Base-by-base conservation (phyloP, 1,140 invertebrate species). In the Drosophila serrata region DNA sequence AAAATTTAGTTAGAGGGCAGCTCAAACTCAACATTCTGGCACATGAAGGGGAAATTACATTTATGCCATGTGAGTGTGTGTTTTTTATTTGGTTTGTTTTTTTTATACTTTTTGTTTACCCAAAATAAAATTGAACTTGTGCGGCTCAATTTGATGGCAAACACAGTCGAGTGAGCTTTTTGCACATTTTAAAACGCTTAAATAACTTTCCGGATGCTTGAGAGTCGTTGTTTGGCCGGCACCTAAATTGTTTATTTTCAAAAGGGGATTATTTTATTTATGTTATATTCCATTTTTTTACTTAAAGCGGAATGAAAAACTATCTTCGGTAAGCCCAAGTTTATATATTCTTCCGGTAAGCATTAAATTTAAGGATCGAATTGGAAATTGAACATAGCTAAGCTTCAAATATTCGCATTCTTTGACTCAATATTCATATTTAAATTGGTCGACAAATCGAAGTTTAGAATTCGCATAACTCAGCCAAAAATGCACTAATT, bases 1-100 rank as follows among this genome's bases (percentile, higher is more conserved):
- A 84, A 90, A 78, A 88, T 82, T 74, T 88, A 78, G 85, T 88
- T 88, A 40, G 72, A 88, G 84, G 70, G 79, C 79, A 86, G 67
- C 65, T 48, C 58, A 79, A 79, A 64, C 65, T 39, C 39, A 37
- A 12, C 40, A 4, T 17, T 40, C 39, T 17, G 39, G 39, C 59
- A 61, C 27, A 65, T 57, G 35, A 27, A 39, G 51, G 35, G 68
- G 37, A 60, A 45, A 56, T 59, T 49, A 53, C 53, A 57, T 64
- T 59, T 58, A 45, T 55, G 42, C 42, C 51, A 37, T 0, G 17
- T 6, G 33, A 46, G 62, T 58, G 37, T 19, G 55, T 68, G n/a
- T 51, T 35, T 63, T 46, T 59, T 35, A 48, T 53, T 7, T 51
- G 39, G 67, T 46, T 59, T 35, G 55, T 53, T 7, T 35, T 19